Conservation (phyloP, 2,888 invertebrate genomes). For the Synergus gifuensis region DNA sequence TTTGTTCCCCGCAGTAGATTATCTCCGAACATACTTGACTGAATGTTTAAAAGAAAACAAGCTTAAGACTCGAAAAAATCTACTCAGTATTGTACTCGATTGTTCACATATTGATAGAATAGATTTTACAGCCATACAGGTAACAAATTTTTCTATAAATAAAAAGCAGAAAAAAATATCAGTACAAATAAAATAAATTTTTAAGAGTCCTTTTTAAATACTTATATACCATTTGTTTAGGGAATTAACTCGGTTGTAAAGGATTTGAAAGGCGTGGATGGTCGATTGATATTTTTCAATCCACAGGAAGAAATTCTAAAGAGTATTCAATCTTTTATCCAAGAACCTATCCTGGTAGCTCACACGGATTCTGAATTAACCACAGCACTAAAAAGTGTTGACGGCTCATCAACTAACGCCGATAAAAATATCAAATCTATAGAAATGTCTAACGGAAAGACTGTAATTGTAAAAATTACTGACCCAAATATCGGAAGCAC, state of each 20-base stretch:
- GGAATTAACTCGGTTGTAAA: conserved; percentile 62
- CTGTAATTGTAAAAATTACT: background rate
- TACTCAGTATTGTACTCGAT: conserved; percentile 80
- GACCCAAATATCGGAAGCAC: background rate
- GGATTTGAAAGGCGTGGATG: conserved; percentile 64
- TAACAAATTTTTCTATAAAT: conserved; percentile 64
- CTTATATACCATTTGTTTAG: conserved; percentile 53
- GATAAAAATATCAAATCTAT: background rate
- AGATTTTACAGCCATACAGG: conserved; percentile 86
- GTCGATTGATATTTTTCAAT: conserved; percentile 63
- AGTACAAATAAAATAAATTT: conserved; percentile 2
- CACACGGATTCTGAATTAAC: conserved; percentile 64
- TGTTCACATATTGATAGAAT: conserved; percentile 82
- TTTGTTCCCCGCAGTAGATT: conserved; percentile 80
- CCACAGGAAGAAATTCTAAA: conserved; percentile 58
- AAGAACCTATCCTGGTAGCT: conserved; percentile 61
- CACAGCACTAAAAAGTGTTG: conserved; percentile 16
- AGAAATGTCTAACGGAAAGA: background rate
- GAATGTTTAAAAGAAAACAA: conserved; percentile 65
- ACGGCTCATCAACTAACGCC: background rate
- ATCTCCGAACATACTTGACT: conserved; percentile 78
- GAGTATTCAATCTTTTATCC: conserved; percentile 62
- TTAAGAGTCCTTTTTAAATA: background rate
- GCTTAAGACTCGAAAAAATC: conserved; percentile 62
- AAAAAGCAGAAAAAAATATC: background rate